Evolutionary conservation across 2,113 vertebrate species (phyloP), one percentile per base, ranked within the genome.

Genomic region (Cyprinodon brontotheroides): DNA sequence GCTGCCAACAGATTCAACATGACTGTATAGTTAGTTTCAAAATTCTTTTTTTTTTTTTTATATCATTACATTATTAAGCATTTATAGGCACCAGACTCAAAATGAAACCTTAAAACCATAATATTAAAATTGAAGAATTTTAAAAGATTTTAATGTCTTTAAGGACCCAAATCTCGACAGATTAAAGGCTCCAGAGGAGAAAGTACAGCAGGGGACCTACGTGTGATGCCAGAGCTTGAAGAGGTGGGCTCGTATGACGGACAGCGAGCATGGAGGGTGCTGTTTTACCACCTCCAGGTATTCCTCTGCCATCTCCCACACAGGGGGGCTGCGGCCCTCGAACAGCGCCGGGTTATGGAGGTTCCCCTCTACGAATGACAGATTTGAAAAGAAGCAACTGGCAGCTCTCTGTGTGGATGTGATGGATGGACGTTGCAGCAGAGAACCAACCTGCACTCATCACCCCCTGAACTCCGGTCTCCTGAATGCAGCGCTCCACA

Each of bases 191-290:
- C 29, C 29, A 29, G 29, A 29, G 29, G 29, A 29, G 29, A 29
- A 29, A 29, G 29, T 29, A 29, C 29, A 29, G 29, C 29, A 29
- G 29, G 29, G 1, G 29, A 29, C 1, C 29, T 95, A 99, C 98
- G 97, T 98, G 94, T 99, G 97, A 87, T 99, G 97, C 97, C 98
- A 99, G 65, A 99, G 94, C 90, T 99, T 99, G 93, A 99, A 99
- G 89, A 99, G 96, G 82, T 99, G 98, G 59, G 97, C 97, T 43
- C 98, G 94, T 68, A 98, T 95, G 0, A 91, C 97, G 75, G 98
- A 99, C 84, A 98, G 88, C 0, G 96, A 95, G 86, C 97, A 98
- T 45, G 97, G 97, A 60, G 96, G 96, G 77, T 96, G 86, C 82
- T 93, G 92, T 72, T 82, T 93, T 53, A 98, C 97, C 60, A 98